phyloP scores from a whole-genome alignment of 1,140 invertebrate genomes.

The Drosophila arawakana region DNA sequence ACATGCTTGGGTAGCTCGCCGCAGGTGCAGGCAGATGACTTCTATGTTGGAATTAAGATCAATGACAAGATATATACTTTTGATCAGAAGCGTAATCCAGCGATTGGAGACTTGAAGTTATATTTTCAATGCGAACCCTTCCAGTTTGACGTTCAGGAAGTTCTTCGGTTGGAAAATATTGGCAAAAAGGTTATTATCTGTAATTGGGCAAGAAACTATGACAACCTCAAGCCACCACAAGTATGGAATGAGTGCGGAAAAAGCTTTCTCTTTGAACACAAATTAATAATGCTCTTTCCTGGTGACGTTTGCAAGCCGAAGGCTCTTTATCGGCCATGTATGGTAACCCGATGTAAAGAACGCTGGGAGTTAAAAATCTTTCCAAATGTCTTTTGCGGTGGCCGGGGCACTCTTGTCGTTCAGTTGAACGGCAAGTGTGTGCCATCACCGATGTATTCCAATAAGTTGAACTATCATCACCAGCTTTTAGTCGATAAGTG shows the following conservation, averaged over 20 bases:
- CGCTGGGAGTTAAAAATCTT: slow-evolving; percentile 50
- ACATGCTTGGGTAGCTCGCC: not conserved
- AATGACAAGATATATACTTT: slow-evolving; percentile 39
- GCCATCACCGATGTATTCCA: slow-evolving; percentile 39
- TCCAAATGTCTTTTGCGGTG: slow-evolving; percentile 45
- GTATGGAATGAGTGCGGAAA: not conserved
- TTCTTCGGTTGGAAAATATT: slow-evolving; percentile 67
- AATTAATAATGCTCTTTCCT: slow-evolving; percentile 38
- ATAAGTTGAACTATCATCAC: slow-evolving; percentile 10
- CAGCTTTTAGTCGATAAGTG: slow-evolving; percentile 32
- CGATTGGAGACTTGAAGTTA: slow-evolving; percentile 1
- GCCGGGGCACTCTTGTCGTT: not conserved
- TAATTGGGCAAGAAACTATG: slow-evolving; percentile 39
- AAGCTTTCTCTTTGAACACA: slow-evolving; percentile 44
- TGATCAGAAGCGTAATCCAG: not conserved
- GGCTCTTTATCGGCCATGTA: slow-evolving; percentile 53
- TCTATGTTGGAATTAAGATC: slow-evolving; percentile 33
- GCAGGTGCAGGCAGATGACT: not conserved
- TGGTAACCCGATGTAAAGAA: slow-evolving; percentile 19
- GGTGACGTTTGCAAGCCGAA: slow-evolving; percentile 47
- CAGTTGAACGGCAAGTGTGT: slow-evolving; percentile 51
- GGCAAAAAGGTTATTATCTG: slow-evolving; percentile 52
- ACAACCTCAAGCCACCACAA: not conserved
- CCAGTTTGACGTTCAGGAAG: slow-evolving; percentile 33
- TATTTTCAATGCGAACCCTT: slow-evolving; percentile 63